Evolutionary conservation across 2,888 invertebrate species (phyloP), one percentile per base, ranked within the genome.

Genomic region (Argyresthia goedartella): DNA sequence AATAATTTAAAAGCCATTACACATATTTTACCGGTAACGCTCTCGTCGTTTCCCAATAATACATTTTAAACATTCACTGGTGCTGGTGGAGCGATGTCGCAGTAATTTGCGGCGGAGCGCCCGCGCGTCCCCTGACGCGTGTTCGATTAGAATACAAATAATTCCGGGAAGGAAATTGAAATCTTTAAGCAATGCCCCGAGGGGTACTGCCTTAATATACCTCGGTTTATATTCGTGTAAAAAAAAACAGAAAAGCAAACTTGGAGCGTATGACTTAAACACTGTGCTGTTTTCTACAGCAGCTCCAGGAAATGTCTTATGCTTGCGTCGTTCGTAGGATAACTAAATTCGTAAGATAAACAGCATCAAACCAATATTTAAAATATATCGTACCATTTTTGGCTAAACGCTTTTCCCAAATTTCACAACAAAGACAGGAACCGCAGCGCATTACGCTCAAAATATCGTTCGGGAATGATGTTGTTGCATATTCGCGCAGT

Each of bases 101-200:
- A 75, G 81, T 82, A 82, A 84, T 85, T 85, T 81, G 82, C 76
- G 82, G 82, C 71, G 67, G 71, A 34, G 34, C 43, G 64, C 60
- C 61, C 60, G 58, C 64, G 60, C 60, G 69, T 78, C 76, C 80
- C 81, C 70, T 71, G 77, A 82, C 81, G 82, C 82, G 77, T 79
- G 85, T 82, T 84, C 85, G 84, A 86, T 86, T 85, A 84, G 77
- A 81, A 75, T 70, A 76, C 81, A 78, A 82, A 84, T 86, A 85
- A 86, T 86, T 86, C 80, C 81, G 78, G 75, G 76, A 84, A 82
- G 85, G 85, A 86, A 86, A 86, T 86, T 85, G 85, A 86, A 86
- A 86, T 85, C 84, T 85, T 82, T 80, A 76, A 76, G 84, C 79
- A 82, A 81, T 82, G 77, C 84, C 76, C 84, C 67, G 76, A 71